Base-by-base conservation (phyloP, 2,888 invertebrate genomes). In the Lasiommata megera region DNA sequence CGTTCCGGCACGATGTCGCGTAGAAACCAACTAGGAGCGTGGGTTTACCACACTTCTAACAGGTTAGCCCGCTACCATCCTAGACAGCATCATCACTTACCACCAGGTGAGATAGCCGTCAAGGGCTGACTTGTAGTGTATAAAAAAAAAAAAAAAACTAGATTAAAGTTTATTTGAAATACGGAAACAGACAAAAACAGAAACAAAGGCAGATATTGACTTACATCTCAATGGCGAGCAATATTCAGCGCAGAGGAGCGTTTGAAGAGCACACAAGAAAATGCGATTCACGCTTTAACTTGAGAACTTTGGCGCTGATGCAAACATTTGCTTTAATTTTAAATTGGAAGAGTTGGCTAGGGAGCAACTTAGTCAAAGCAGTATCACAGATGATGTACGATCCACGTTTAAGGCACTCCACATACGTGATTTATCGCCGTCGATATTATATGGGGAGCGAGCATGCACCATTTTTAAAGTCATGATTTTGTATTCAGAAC, bases 311-410 rank as follows among this genome's bases (percentile, higher is more conserved):
- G 63, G 61, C 61, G 59, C 51, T 48, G 55, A 55, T 59, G 58
- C 60, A 57, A 59, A 61, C 50, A 63, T 63, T 63, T 60, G 57
- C 56, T 61, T 61, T 63, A 61, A 61, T 65, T 65, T 63, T 40
- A 61, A 59, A 59, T 65, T 58, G 50, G 55, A 65, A 61, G 54
- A 43, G 57, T 65, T 63, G 63, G 64, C 64, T 61, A 41, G 56
- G 53, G 18, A 53, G 44, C 50, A 56, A 64, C 58, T 58, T 55
- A 59, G 55, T 63, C 60, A 59, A 61, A 61, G 51, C 44, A 29
- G 44, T 54, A 60, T 62, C 54, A 38, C 43, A 41, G 55, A 62
- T 54, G 61, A 63, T 65, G 51, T 58, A 65, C 59, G 59, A 58
- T 55, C 52, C 53, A 54, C 59, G 55, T 31, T 31, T 46, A 57